Conservation (phyloP, 2,113 vertebrate genomes). For the Festucalex cinctus region DNA sequence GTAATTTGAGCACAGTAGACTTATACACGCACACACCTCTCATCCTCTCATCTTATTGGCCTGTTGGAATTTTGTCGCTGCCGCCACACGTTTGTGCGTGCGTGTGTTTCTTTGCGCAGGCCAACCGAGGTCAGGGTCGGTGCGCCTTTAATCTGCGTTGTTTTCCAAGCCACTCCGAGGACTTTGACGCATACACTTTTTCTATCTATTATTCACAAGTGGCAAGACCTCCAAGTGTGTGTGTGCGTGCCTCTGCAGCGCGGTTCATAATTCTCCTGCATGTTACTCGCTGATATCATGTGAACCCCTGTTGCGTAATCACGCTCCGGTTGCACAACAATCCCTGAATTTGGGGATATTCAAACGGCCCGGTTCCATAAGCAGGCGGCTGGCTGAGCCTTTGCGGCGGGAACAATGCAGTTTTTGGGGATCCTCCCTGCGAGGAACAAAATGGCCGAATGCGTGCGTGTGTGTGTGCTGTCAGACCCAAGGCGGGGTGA, state of each 20-base stretch:
- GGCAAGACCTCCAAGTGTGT: slow-evolving; percentile 18
- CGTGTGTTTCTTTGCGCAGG: slow-evolving; percentile 45
- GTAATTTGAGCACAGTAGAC: neutral
- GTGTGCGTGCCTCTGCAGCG: neutral
- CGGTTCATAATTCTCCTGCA: slow-evolving; percentile 14
- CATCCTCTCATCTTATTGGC: slow-evolving; percentile 29
- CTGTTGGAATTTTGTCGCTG: slow-evolving; percentile 23
- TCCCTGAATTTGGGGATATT: slow-evolving; percentile 51
- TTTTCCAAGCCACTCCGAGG: slow-evolving; percentile 63
- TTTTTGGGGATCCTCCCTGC: slow-evolving; percentile 8
- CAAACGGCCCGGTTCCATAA: slow-evolving; percentile 59
- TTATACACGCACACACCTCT: too few relatives aligned
- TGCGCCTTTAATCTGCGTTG: slow-evolving; percentile 57
- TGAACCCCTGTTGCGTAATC: slow-evolving; percentile 55
- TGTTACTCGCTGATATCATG: slow-evolving; percentile 43
- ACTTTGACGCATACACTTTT: slow-evolving; percentile 52
- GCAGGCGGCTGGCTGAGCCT: slow-evolving; percentile 28
- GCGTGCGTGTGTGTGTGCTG: slow-evolving; percentile 46
- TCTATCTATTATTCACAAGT: slow-evolving; percentile 60
- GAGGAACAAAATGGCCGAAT: neutral
- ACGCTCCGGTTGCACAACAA: slow-evolving; percentile 62
- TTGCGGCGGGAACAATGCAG: slow-evolving; percentile 23
- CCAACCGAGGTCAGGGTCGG: slow-evolving; percentile 52
- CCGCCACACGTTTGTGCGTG: slow-evolving; percentile 16
- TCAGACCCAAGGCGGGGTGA: slow-evolving; percentile 48